Evolutionary conservation across 2,888 invertebrate genomes (phyloP), one percentile per base, ranked within the genome.

Genomic region (Leptinotarsa rubiginosa): DNA sequence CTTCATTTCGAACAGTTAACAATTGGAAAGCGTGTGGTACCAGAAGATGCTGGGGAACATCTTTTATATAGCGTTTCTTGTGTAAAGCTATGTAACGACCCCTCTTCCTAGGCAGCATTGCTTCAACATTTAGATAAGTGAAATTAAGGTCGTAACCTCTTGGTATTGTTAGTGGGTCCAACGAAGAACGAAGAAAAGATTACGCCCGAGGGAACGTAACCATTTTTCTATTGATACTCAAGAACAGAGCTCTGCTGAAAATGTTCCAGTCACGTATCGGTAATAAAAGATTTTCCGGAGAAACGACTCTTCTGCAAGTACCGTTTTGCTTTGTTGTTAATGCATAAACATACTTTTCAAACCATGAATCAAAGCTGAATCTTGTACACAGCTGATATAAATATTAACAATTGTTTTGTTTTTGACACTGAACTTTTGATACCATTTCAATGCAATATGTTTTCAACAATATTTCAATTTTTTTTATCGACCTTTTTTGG

Each of bases 61-160:
- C 83, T 84, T 86, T 86, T 86, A 86, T 41, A 41, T 85, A 85
- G 80, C 56, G 68, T 73, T 41, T 69, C 76, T 72, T 54, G 80
- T 81, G 80, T 80, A 80, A 76, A 79, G 75, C 75, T 76, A 79
- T 81, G 83, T 83, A 84, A 84, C 82, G 80, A 82, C 82, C 85
- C 85, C 85, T 83, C 82, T 83, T 82, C 75, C 72, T 78, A 83
- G 82, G 81, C 84, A 84, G 62, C 78, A 80, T 81, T 81, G 81
- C 81, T 79, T 83, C 84, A 86, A 85, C 86, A 85, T 86, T 86
- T 86, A 84, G 83, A 84, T 84, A 86, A 85, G 86, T 86, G 85
- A 85, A 85, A 86, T 85, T 85, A 86, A 84, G 85, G 86, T 86
- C 86, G 85, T 82, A 86, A 86, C 86, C 85, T 87, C 86, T 83